Percentiles rank a stretch among this genome's conserved stretches.
Evolutionary conservation across 2,888 invertebrate genomes (phyloP).

Genomic region (Phasia obesa): DNA sequence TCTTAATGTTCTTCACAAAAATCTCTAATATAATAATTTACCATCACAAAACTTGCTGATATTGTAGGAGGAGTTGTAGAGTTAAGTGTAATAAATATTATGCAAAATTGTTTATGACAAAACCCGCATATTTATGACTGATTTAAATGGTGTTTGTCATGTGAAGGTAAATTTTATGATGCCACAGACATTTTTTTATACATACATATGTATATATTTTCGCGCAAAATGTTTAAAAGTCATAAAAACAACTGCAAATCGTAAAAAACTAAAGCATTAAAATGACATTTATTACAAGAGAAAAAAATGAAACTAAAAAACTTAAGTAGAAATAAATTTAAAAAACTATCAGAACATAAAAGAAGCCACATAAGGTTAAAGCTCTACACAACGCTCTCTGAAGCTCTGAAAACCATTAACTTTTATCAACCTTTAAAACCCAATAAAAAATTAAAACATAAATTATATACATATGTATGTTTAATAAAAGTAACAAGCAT

Average conservation of each 20-base stretch:
- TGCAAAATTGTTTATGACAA: conserved; percentile 69
- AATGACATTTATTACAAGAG: conserved; percentile 21
- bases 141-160: conserved; percentile 64
- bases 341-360: neutral
- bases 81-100: conserved; percentile 61
- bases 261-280: conserved; percentile 41
- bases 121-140: conserved; percentile 68
- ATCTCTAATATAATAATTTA: neutral
- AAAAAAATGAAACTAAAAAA: neutral
- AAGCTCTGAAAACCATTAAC: too few species aligned
- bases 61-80: conserved; percentile 22
- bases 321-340: neutral
- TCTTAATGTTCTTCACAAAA: conserved; percentile 30
- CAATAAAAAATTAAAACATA: too few species aligned
- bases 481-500: too few species aligned
- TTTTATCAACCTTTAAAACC: too few species aligned
- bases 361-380: neutral
- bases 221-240: conserved; percentile 53
- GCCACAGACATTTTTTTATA: conserved; percentile 25
- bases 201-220: too few species aligned
- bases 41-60: conserved; percentile 47
- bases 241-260: conserved; percentile 48
- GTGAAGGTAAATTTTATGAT: conserved; percentile 61
- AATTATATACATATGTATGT: too few species aligned
- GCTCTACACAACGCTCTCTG: too few species aligned